Evolutionary conservation across 2,888 invertebrate species (phyloP).

Genomic region (Pristionchus exspectatus): DNA sequence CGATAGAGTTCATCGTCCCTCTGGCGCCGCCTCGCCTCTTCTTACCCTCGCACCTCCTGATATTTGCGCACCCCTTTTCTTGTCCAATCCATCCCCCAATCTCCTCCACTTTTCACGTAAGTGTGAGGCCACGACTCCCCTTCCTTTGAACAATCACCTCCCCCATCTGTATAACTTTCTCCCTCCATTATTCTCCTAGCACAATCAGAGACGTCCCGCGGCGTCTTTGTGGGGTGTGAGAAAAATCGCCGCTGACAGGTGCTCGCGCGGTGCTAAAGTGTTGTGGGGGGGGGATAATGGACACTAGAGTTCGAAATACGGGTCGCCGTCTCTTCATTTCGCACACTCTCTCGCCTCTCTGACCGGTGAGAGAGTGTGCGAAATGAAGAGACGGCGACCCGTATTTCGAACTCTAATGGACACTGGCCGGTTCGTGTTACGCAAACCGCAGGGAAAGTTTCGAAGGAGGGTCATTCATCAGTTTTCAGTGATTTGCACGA

Average conservation of each 20-base stretch:
- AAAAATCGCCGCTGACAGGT: not conserved
- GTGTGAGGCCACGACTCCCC: not conserved
- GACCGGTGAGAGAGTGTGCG: no score
- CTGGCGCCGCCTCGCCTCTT: not conserved
- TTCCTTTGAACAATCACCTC: slow-evolving; percentile 18
- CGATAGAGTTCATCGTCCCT: not conserved
- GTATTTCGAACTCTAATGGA: no score
- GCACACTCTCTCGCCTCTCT: no score
- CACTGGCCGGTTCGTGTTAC: not conserved
- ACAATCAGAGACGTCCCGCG: not conserved
- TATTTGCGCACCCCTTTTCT: not conserved
- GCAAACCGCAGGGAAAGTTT: not conserved
- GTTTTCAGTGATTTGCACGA: not conserved
- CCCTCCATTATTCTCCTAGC: not conserved
- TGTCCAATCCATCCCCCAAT: not conserved
- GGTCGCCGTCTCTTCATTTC: no score
- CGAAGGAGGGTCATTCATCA: not conserved
- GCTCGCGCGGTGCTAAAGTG: not conserved
- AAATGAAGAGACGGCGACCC: no score
- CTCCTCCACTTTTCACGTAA: slow-evolving; percentile 27
- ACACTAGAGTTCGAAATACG: not conserved
- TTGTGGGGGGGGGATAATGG: not conserved
- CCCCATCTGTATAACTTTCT: not conserved
- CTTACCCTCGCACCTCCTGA: not conserved
- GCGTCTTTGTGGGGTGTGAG: not conserved